phyloP scores from a whole-genome alignment of 2,113 vertebrate genomes.

The Oenanthe melanoleuca region DNA sequence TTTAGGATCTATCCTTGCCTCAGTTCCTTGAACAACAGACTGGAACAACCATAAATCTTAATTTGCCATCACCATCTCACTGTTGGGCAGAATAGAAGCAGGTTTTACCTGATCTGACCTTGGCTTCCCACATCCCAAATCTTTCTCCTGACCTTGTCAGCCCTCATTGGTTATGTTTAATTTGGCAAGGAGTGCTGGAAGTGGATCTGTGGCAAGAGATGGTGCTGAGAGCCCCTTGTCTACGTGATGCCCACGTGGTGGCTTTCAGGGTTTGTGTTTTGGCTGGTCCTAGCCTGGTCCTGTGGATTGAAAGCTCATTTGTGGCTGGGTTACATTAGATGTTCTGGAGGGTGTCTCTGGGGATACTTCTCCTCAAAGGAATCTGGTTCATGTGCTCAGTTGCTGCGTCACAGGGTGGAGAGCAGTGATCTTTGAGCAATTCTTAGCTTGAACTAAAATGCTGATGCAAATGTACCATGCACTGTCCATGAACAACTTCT shows the following conservation, averaged over 20 bases:
- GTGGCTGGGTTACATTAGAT: neutral
- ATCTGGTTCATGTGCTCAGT: neutral
- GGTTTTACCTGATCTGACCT: neutral
- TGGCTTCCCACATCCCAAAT: neutral
- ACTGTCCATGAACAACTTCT: neutral
- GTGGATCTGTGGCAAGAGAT: neutral
- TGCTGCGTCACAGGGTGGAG: neutral
- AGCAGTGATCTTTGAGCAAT: neutral
- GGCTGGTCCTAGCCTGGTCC: neutral
- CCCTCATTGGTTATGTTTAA: neutral
- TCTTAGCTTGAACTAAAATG: neutral
- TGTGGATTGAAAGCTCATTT: neutral
- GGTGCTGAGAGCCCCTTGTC: rapidly evolving
- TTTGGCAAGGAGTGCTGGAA: neutral
- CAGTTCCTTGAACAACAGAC: neutral
- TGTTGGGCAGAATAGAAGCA: neutral
- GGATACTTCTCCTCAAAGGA: neutral
- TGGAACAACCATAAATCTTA: neutral
- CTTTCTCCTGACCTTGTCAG: neutral
- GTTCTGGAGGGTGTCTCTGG: neutral
- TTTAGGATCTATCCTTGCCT: neutral
- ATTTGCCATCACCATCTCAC: neutral
- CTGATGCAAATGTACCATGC: neutral
- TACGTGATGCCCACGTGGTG: neutral
- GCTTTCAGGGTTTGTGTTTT: neutral